A percentile compares a stretch with the other conserved stretches of the same genome.
phyloP scores from a whole-genome alignment of 1,140 invertebrate genomes.

The Cotesia typhae region DNA sequence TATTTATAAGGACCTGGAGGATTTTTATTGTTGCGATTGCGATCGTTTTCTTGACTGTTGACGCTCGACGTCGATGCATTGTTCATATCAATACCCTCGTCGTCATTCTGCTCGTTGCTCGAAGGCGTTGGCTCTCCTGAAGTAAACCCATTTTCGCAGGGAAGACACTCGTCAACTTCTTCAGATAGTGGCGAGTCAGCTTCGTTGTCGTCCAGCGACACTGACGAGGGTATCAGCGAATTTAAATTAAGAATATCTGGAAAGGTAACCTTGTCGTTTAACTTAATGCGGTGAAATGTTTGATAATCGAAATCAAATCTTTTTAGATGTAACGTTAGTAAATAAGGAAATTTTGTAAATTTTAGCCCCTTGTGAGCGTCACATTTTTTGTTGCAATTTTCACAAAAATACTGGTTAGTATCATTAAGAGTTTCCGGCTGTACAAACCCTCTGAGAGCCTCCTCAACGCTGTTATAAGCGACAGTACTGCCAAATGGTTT shows the following conservation, averaged over 20 bases:
- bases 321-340: conserved; percentile 88
- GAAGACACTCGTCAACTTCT: conserved; percentile 71
- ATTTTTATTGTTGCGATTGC: conserved; percentile 61
- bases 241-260: conserved; percentile 85
- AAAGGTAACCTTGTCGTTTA: conserved; percentile 92
- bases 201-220: not conserved
- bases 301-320: conserved; percentile 92
- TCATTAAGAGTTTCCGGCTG: conserved; percentile 86
- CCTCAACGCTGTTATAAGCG: conserved; percentile 85
- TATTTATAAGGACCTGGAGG: conserved; percentile 80
- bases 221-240: conserved; percentile 66
- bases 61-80: conserved; percentile 52
- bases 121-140: conserved; percentile 49
- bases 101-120: conserved; percentile 61
- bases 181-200: conserved; percentile 49
- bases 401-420: conserved; percentile 91
- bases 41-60: conserved; percentile 64
- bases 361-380: conserved; percentile 93
- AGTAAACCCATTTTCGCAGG: conserved; percentile 57
- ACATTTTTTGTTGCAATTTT: conserved; percentile 87
- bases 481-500: conserved; percentile 82
- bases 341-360: conserved; percentile 88
- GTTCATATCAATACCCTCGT: conserved; percentile 74
- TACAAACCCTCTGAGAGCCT: conserved; percentile 86
- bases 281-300: conserved; percentile 86